Conservation (phyloP, 1,140 invertebrate species). For the Coptotermes formosanus region DNA sequence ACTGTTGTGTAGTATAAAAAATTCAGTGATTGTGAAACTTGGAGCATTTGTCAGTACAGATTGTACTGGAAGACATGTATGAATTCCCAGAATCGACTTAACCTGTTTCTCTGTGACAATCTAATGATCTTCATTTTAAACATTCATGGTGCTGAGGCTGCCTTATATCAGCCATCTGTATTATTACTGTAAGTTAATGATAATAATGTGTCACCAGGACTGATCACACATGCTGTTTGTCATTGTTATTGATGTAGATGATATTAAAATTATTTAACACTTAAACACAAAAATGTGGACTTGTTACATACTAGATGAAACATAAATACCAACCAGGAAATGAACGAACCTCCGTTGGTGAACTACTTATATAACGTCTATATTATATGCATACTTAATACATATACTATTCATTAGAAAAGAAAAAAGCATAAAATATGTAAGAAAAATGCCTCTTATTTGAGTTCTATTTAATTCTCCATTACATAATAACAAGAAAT, state of each 20-base stretch:
- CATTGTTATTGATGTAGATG: conserved; percentile 32
- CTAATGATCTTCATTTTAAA: conserved; percentile 25
- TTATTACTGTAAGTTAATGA: conserved; percentile 24
- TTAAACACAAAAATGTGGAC: not conserved
- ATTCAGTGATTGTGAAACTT: too few species aligned
- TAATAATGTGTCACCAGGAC: conserved; percentile 24
- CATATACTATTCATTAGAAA: conserved; percentile 23
- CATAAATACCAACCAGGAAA: not conserved
- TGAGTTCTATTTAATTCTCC: not conserved
- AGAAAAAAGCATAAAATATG: not conserved
- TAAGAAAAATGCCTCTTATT: conserved; percentile 20
- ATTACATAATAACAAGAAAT: not conserved
- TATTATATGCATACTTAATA: conserved; percentile 17
- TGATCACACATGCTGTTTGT: conserved; percentile 30
- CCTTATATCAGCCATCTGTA: conserved; percentile 8
- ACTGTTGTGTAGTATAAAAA: not conserved
- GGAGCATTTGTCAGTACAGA: not conserved
- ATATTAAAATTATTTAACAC: conserved; percentile 18
- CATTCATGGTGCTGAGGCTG: conserved; percentile 24
- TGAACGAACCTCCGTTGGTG: not conserved
- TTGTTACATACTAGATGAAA: conserved; percentile 24
- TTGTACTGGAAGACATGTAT: not conserved
- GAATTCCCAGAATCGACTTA: not conserved
- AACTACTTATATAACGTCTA: conserved; percentile 21
- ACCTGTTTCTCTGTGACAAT: conserved; percentile 31